Evolutionary conservation across 2,113 vertebrate genomes (phyloP).

Genomic region (Noturus placidus): DNA sequence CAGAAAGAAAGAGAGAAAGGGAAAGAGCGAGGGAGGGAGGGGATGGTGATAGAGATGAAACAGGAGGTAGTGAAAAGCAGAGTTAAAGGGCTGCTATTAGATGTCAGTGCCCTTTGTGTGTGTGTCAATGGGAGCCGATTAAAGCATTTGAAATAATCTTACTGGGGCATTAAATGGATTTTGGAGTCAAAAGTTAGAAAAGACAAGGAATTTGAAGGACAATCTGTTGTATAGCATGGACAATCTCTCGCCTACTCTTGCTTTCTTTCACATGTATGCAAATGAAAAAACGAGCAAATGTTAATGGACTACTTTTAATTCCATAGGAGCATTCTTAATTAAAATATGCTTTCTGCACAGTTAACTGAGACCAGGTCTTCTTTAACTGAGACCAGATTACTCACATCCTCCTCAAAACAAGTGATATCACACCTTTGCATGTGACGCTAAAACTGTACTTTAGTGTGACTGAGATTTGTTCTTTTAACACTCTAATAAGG

Average conservation of each 20-base stretch:
- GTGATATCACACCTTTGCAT: not conserved
- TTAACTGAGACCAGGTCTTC: not conserved
- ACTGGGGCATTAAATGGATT: slow-evolving; percentile 70
- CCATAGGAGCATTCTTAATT: slow-evolving; percentile 11
- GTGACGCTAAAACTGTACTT: slow-evolving; percentile 36
- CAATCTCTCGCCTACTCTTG: not conserved
- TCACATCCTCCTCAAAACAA: not conserved
- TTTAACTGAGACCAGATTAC: not conserved
- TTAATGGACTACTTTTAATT: not conserved
- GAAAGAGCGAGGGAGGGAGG: slow-evolving; percentile 43
- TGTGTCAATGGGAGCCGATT: slow-evolving; percentile 82
- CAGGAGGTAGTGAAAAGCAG: slow-evolving; percentile 43
- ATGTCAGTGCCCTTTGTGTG: slow-evolving; percentile 86
- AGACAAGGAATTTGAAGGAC: slow-evolving; percentile 5
- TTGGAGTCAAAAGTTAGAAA: slow-evolving; percentile 19
- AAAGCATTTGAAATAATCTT: slow-evolving; percentile 86
- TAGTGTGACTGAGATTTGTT: slow-evolving; percentile 68
- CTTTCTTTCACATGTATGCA: not conserved
- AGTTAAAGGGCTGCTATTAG: slow-evolving; percentile 72
- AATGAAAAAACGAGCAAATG: not conserved
- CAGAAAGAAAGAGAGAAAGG: slow-evolving; percentile 59
- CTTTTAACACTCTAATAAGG: slow-evolving; percentile 76
- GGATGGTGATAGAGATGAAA: slow-evolving; percentile 47
- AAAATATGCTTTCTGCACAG: not conserved
- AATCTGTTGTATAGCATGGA: not conserved